A percentile compares a stretch with the other conserved stretches of the same genome.
Evolutionary conservation across 2,797 vertebrate genomes (phyloP).

Genomic region (Meda fulgida): DNA sequence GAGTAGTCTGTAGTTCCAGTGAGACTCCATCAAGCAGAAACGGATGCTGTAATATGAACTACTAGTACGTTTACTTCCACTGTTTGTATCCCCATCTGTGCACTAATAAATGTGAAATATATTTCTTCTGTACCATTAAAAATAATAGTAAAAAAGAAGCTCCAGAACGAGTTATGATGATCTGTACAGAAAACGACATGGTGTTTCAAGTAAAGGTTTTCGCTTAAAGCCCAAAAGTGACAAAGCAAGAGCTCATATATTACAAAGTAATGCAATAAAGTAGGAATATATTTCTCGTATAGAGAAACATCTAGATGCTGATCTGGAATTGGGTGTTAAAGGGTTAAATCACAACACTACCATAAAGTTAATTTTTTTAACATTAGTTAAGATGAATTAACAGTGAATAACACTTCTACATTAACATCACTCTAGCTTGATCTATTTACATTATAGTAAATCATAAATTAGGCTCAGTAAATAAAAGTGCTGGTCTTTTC

Average conservation of each 20-base stretch:
- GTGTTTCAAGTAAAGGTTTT: background rate
- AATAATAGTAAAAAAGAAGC: background rate
- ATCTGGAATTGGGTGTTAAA: no score
- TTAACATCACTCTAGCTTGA: no score
- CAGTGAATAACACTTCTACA: no score
- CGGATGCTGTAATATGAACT: background rate
- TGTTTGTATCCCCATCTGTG: slow-evolving; percentile 6
- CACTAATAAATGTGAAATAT: slow-evolving; percentile 18
- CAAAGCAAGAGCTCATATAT: background rate
- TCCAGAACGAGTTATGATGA: background rate
- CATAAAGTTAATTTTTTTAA: no score
- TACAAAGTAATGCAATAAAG: background rate
- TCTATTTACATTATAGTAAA: no score
- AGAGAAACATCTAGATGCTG: no score
- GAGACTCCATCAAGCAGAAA: background rate
- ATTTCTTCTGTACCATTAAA: background rate
- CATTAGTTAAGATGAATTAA: no score
- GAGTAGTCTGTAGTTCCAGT: background rate
- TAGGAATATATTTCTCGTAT: background rate
- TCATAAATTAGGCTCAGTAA: background rate
- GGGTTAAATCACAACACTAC: no score
- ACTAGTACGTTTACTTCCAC: background rate
- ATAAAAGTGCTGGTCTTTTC: background rate
- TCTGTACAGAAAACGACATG: background rate
- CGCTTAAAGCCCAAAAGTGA: background rate